These are phyloP conservation scores for Stichodactyla mertensii DNA, from an alignment of 64 coral and sea anemone genomes.

Conservation along the genomic window DNA sequence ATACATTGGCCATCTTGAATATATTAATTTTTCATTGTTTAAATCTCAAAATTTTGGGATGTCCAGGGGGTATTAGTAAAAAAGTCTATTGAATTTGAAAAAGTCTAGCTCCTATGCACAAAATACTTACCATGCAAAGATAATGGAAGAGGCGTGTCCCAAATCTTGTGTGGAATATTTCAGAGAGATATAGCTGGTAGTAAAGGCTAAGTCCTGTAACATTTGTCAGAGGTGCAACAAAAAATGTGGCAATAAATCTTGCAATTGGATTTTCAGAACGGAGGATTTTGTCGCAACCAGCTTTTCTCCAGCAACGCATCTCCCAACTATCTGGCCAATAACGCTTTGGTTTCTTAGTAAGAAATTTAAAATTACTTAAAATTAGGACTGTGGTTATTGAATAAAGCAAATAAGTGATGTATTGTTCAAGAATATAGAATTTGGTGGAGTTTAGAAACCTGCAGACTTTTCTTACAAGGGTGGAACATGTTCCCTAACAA, in stretches of 20 bases:
- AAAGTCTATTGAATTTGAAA: too few species aligned
- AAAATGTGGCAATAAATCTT: constrained; percentile 44
- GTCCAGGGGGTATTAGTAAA: too few species aligned
- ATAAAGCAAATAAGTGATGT: too few species aligned
- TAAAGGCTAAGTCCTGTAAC: constrained; percentile 70
- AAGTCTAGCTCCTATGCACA: background rate
- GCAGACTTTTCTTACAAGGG: too few species aligned
- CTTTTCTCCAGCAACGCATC: constrained; percentile 42
- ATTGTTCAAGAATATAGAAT: too few species aligned
- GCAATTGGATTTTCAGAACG: constrained; percentile 44
- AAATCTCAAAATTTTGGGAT: too few species aligned
- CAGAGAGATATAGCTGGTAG: constrained; percentile 68
- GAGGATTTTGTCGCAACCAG: constrained; percentile 38
- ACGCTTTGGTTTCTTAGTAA: constrained; percentile 16
- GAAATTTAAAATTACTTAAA: background rate
- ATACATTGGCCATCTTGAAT: too few species aligned
- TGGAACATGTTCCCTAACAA: too few species aligned
- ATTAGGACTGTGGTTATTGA: background rate
- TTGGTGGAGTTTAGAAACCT: too few species aligned
- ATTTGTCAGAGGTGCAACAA: constrained; percentile 78
- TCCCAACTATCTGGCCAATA: constrained; percentile 64
- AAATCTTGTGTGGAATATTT: constrained; percentile 79
- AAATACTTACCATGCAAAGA: constrained; percentile 56
- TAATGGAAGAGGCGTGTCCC: constrained; percentile 55
- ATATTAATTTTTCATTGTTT: too few species aligned